Percentiles rank a stretch among this genome's conserved stretches.
phyloP scores from a whole-genome alignment of 1,140 invertebrate genomes.

The Hylyphantes graminicola region DNA sequence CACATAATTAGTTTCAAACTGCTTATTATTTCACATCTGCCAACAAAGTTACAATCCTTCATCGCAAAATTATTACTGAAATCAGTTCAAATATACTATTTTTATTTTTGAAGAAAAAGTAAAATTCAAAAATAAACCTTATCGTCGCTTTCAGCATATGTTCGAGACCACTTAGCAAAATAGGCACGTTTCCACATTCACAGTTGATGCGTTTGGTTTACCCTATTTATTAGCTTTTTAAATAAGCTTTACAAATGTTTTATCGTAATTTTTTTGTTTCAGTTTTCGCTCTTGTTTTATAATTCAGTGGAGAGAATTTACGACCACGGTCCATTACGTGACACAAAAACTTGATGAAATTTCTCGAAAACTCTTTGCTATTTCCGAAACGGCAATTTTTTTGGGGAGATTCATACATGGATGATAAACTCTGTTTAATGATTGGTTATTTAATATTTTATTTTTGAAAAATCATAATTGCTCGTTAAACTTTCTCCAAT shows the following conservation, averaged over 20 bases:
- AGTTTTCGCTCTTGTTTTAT: neutral
- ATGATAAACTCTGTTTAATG: no score
- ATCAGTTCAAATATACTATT: neutral
- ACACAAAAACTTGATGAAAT: no score
- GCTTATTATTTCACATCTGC: neutral
- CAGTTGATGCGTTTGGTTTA: slow-evolving; percentile 17
- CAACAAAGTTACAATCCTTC: neutral
- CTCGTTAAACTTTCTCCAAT: no score
- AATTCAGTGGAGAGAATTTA: neutral
- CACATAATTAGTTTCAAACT: no score
- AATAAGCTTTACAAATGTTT: neutral
- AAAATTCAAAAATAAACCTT: neutral
- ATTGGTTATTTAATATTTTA: no score
- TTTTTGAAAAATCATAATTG: no score
- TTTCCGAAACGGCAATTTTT: no score
- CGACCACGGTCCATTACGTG: neutral
- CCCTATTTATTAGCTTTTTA: slow-evolving; percentile 19
- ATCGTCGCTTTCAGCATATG: neutral
- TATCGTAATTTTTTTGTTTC: neutral
- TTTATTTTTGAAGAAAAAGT: neutral
- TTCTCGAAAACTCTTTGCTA: no score
- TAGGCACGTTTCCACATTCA: neutral
- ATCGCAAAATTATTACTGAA: neutral
- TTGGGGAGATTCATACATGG: no score
- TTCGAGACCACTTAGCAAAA: neutral